A percentile compares a stretch with the other conserved stretches of the same genome.
These are phyloP conservation scores for Ateles fusciceps DNA, from an alignment of 2,797 vertebrate genomes.

Conservation along the genomic window DNA sequence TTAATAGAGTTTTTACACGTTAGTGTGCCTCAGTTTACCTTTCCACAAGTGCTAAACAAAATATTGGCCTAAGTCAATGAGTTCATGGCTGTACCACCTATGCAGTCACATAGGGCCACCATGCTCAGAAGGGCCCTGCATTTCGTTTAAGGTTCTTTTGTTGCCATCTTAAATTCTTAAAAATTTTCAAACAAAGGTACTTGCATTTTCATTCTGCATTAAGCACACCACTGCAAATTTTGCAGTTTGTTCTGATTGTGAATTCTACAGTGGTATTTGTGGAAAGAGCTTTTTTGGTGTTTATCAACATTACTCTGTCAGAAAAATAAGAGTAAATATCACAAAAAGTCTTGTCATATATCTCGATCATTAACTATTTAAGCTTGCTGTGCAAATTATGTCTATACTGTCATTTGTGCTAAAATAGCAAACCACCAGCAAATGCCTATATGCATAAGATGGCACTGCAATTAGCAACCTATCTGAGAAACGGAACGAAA, in stretches of 20 bases:
- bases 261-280: background rate
- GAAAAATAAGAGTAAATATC: background rate
- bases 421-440: background rate
- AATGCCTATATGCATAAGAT: background rate
- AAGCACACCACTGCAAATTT: background rate
- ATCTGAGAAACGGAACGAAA: background rate
- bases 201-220: background rate
- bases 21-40: background rate
- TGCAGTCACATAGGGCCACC: background rate
- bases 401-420: background rate
- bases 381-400: background rate
- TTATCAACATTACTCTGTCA: background rate
- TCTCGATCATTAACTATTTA: background rate
- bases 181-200: background rate
- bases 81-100: background rate
- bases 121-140: background rate
- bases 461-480: background rate
- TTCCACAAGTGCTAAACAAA: background rate
- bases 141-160: background rate
- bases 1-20: background rate
- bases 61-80: background rate
- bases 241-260: background rate
- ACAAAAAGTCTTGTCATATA: background rate
- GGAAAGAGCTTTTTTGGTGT: background rate
- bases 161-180: background rate